Base-by-base conservation (phyloP, 2,797 vertebrate species). In the Rhynchotus rufescens region DNA sequence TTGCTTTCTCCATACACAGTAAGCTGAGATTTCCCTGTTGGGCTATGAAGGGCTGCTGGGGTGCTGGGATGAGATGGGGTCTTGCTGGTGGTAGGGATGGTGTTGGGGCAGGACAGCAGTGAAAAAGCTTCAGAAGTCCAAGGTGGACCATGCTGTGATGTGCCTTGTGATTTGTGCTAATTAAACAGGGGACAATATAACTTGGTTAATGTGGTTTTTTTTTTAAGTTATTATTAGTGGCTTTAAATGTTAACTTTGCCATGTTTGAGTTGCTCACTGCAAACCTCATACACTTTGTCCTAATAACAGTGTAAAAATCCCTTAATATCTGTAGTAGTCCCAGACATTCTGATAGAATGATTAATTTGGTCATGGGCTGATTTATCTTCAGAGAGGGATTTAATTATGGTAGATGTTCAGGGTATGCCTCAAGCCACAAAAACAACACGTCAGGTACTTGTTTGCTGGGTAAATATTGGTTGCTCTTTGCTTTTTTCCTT, bases 371-470 rank as follows among this genome's bases (percentile, higher is more conserved):
- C 54, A 49, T 44, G 75, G 49, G 84, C 52, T 79, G 22, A 5
- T 94, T 72, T 89, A 52, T 54, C 40, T 86, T 86, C 49, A 65
- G 89, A 89, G 77, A 10, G 84, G 32, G 36, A 67, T 77, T 82
- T 84, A 49, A 86, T 52, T 79, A 20, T 0, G 3, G 20, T 65
- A 32, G 73, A 87, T 65, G 28, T 47, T 84, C n/a, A 26, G 67
- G 72, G 57, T 65, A 34, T 60, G 23, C 71, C 52, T 59, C 60
- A 65, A 73, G 74, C 19, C 79, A 28, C 32, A 67, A 79, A 82
- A 84, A 61, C 51, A 22, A 82, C 84, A 38, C 12, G 64, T 65
- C 15, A 56, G 32, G 60, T 62, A 25, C 25, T 62, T 68, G 12
- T 71, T 92, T 59, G 47, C 62, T 73, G 34, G 76, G 30, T 38